These are phyloP conservation scores for Sepioteuthis lessoniana DNA, from an alignment of 2,888 invertebrate genomes.

Conservation along the genomic window DNA sequence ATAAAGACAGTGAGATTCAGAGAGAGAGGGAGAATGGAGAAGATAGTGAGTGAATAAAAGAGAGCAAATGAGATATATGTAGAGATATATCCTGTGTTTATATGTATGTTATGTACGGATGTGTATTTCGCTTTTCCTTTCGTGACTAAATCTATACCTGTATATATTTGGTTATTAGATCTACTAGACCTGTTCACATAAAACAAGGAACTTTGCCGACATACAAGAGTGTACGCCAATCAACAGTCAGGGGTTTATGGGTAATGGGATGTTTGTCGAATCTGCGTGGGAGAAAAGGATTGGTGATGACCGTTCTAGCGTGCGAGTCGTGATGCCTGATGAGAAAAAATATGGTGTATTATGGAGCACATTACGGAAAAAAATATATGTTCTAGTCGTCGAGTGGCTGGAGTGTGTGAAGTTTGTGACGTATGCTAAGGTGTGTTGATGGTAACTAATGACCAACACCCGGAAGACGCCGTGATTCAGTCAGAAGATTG, in stretches of 20 bases:
- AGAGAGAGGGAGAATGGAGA: accelerated
- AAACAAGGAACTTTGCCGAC: no score
- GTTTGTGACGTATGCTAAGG: neutral
- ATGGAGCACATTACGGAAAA: neutral
- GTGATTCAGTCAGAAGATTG: neutral
- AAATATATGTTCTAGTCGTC: neutral
- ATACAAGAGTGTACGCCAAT: neutral
- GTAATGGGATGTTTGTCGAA: neutral
- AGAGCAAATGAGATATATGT: no score
- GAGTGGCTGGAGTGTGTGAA: neutral
- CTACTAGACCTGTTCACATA: no score
- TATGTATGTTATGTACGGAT: no score
- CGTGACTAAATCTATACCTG: no score
- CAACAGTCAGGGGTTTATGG: neutral
- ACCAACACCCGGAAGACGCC: neutral
- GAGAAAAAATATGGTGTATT: neutral
- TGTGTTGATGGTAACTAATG: neutral
- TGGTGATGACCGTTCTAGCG: neutral
- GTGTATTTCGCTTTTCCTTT: no score
- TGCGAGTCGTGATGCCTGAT: neutral
- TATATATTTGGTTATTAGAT: no score
- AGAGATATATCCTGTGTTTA: no score
- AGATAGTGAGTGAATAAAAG: no score
- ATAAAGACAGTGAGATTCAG: no score
- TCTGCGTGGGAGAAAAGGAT: slow-evolving; percentile 13